Percentiles rank a stretch among this genome's conserved stretches.
phyloP scores from a whole-genome alignment of 53 echinoderm and acorn worm species.

The Echinometra lucunter region DNA sequence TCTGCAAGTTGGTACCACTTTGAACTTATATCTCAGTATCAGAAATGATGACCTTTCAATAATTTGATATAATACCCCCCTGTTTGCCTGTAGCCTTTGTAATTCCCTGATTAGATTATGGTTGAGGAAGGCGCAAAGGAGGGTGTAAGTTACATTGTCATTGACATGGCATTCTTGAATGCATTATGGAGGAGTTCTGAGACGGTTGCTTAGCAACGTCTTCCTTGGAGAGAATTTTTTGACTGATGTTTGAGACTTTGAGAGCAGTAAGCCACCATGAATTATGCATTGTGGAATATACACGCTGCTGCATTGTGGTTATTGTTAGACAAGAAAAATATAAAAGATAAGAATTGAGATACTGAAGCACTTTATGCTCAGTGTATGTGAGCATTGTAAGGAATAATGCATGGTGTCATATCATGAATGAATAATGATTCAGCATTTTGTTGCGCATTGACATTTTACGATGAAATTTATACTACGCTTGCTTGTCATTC shows the following conservation, averaged over 20 bases:
- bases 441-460: background rate
- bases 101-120: slow-evolving; percentile 15
- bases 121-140: background rate
- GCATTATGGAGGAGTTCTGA: slow-evolving; percentile 21
- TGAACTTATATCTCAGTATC: background rate
- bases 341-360: background rate
- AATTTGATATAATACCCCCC: slow-evolving; percentile 17
- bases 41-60: background rate
- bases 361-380: background rate
- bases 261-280: background rate
- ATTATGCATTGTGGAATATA: slow-evolving; percentile 17
- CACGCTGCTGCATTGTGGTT: background rate
- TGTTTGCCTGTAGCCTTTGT: slow-evolving; percentile 9
- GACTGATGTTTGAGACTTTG: background rate
- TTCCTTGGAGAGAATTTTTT: slow-evolving; percentile 19
- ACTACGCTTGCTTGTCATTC: background rate
- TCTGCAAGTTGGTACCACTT: background rate
- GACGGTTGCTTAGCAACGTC: slow-evolving; percentile 20
- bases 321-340: background rate
- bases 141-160: slow-evolving; percentile 40
- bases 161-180: slow-evolving; percentile 32
- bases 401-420: background rate
- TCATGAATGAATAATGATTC: background rate
- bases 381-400: background rate
- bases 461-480: background rate